Evolutionary conservation across 2,113 vertebrate species (phyloP).

Genomic region (Delphinapterus leucas): DNA sequence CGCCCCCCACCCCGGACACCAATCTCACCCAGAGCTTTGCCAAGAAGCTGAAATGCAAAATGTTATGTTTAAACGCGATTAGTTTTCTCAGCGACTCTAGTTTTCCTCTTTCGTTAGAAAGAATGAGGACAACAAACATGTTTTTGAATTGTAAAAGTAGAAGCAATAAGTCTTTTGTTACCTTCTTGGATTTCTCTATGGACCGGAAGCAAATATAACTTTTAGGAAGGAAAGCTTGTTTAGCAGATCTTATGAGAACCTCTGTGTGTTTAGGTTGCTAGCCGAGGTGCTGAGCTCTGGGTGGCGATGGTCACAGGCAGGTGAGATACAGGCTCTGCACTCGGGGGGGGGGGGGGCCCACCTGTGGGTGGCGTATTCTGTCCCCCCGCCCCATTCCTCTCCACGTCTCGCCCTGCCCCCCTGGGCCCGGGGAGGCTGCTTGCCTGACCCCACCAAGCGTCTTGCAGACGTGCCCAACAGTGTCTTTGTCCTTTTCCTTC

Average conservation of each 20-base stretch:
- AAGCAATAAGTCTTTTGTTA: background rate
- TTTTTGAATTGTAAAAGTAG: background rate
- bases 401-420: too few species aligned
- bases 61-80: background rate
- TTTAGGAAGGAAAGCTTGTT: background rate
- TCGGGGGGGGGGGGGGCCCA: too few species aligned
- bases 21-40: background rate
- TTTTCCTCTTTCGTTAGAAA: background rate
- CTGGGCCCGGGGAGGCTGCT: background rate
- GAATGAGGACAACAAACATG: background rate
- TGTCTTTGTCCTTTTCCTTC: background rate
- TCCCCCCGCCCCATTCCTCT: background rate
- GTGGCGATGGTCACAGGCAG: too few species aligned
- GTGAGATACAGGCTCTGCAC: too few species aligned
- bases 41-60: background rate
- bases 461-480: background rate
- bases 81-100: background rate
- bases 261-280: too few species aligned
- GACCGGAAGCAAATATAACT: background rate
- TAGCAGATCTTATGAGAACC: too few species aligned
- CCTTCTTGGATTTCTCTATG: background rate
- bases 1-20: background rate
- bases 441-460: background rate
- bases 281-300: too few species aligned
- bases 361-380: background rate